Evolutionary conservation across 2,797 vertebrate species (phyloP).

Genomic region (Leucoraja ocellata): DNA sequence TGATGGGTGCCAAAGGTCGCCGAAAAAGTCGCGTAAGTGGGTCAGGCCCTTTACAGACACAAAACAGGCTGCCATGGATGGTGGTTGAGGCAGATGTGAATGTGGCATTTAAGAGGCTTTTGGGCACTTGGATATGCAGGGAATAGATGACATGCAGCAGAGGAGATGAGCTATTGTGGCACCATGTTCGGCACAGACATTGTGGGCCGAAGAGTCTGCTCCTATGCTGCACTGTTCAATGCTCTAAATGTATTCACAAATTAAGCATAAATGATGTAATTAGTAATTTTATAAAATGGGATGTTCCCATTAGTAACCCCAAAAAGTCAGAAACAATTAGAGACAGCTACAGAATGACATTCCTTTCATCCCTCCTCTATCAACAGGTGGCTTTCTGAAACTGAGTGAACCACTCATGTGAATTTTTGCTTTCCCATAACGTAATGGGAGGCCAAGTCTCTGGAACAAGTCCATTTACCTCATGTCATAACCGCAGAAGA

Average conservation of each 20-base stretch:
- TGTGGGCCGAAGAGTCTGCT: no score
- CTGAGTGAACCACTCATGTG: constrained; percentile 57
- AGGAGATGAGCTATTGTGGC: no score
- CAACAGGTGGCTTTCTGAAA: constrained; percentile 54
- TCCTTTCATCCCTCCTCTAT: not conserved
- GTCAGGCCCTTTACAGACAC: no score
- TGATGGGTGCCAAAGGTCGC: no score
- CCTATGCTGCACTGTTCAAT: no score
- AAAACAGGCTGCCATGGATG: no score
- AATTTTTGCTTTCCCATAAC: constrained; percentile 59
- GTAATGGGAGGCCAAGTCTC: constrained; percentile 56
- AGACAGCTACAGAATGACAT: not conserved
- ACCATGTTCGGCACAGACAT: no score
- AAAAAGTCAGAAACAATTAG: constrained; percentile 4
- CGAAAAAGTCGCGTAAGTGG: no score
- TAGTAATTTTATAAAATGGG: not conserved
- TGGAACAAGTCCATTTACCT: constrained; percentile 57
- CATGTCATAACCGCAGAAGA: constrained; percentile 52
- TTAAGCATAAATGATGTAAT: constrained; percentile 6
- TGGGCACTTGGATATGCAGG: no score
- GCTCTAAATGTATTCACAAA: not conserved
- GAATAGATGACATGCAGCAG: no score
- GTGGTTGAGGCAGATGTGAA: no score
- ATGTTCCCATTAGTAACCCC: not conserved
- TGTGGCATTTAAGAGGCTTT: no score